Conservation (phyloP, 2,888 invertebrate genomes). For the Oscheius sp. region DNA sequence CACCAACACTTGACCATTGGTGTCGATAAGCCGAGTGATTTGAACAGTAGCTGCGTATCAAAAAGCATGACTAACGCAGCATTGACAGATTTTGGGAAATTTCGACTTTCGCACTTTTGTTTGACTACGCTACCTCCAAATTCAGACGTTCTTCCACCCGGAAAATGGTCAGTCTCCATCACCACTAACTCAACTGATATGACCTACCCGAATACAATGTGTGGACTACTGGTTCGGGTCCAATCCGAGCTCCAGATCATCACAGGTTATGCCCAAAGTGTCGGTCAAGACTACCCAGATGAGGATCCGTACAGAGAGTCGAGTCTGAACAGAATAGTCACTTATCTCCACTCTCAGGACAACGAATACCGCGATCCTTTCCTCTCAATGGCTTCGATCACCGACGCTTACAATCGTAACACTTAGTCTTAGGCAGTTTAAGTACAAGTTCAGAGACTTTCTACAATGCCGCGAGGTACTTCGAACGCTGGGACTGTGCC, state of each 20-base stretch:
- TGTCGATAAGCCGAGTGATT: no score
- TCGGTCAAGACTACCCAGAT: conserved; percentile 49
- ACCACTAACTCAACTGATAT: conserved; percentile 28
- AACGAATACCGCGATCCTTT: conserved; percentile 46
- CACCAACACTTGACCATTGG: no score
- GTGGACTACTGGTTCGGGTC: conserved; percentile 52
- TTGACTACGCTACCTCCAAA: conserved; percentile 31
- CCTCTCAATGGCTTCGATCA: conserved; percentile 49
- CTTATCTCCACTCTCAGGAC: conserved; percentile 48
- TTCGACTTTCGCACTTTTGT: conserved; percentile 4
- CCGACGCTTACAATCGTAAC: conserved; percentile 44
- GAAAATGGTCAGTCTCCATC: conserved; percentile 52
- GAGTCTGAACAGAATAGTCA: conserved; percentile 50
- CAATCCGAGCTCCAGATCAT: conserved; percentile 59
- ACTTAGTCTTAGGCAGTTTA: neutral
- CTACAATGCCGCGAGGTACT: conserved; percentile 58
- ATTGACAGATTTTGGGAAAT: neutral
- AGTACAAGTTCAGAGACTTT: conserved; percentile 40
- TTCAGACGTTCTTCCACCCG: conserved; percentile 57
- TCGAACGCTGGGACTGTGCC: conserved; percentile 48
- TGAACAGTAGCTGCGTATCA: no score
- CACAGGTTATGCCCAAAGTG: conserved; percentile 49
- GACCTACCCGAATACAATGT: neutral
- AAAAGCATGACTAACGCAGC: neutral
- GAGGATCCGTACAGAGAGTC: conserved; percentile 47